These are phyloP conservation scores for Collichthys lucidus DNA, from an alignment of 2,113 vertebrate species.

Conservation along the genomic window DNA sequence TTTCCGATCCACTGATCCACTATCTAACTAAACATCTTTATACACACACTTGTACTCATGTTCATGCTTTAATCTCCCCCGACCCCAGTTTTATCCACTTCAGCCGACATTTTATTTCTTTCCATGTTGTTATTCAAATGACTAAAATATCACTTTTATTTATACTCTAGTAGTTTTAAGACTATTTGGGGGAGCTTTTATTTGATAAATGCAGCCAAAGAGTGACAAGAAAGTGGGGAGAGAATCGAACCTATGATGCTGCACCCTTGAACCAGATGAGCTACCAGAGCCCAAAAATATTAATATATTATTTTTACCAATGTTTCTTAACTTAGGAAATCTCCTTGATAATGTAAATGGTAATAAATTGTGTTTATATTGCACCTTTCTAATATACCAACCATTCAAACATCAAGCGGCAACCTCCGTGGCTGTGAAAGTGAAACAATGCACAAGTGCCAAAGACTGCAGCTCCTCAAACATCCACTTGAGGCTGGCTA, in stretches of 20 bases:
- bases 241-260: too few relatives aligned
- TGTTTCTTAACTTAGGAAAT: background rate
- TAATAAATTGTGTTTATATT: too few relatives aligned
- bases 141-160: conserved; percentile 26
- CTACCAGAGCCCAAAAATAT: background rate
- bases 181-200: background rate
- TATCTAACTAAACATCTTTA: conserved; percentile 65
- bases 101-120: conserved; percentile 38
- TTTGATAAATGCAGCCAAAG: too few relatives aligned
- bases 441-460: too few relatives aligned
- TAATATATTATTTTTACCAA: background rate
- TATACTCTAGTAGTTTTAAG: background rate
- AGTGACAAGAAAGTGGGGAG: too few relatives aligned
- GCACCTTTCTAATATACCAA: too few relatives aligned
- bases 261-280: too few relatives aligned
- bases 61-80: conserved; percentile 54
- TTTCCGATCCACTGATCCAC: conserved; percentile 51
- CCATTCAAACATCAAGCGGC: too few relatives aligned
- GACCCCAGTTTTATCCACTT: conserved; percentile 33
- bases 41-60: conserved; percentile 35
- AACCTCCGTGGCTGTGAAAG: too few relatives aligned
- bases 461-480: too few relatives aligned
- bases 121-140: background rate
- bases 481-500: too few relatives aligned
- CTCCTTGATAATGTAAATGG: background rate